These are phyloP conservation scores for Brachyhypopomus gauderio DNA, from an alignment of 2,113 vertebrate species.

Conservation along the genomic window DNA sequence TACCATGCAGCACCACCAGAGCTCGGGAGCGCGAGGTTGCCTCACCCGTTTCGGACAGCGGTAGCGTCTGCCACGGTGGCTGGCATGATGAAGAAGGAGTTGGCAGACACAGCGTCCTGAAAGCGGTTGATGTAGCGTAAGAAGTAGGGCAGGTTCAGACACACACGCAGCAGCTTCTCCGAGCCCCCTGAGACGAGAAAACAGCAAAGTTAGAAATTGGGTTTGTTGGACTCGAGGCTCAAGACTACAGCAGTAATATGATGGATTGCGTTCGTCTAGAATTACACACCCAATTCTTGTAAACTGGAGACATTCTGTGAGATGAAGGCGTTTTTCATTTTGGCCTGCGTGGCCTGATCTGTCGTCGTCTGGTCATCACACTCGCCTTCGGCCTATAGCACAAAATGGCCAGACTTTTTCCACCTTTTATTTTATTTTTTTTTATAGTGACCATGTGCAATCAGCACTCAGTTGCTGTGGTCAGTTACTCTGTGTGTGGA, in stretches of 20 bases:
- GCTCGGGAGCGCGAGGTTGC: background rate
- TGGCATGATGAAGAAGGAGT: slow-evolving; percentile 99
- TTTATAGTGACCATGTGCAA: background rate
- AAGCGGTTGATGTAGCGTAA: slow-evolving; percentile 99
- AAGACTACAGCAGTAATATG: background rate
- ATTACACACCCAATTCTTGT: slow-evolving; percentile 91
- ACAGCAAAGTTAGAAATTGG: background rate
- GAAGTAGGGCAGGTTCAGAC: slow-evolving; percentile 97
- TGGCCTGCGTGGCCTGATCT: slow-evolving; percentile 87
- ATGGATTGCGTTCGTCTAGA: background rate
- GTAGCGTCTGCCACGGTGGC: slow-evolving; percentile 97
- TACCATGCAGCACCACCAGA: background rate
- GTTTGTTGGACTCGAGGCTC: background rate
- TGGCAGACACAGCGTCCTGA: slow-evolving; percentile 96
- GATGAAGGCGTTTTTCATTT: slow-evolving; percentile 95
- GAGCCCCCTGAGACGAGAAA: slow-evolving; percentile 82
- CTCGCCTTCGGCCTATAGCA: slow-evolving; percentile 84
- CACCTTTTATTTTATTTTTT: background rate
- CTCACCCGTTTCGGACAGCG: slow-evolving; percentile 94
- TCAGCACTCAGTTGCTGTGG: no score
- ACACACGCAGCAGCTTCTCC: slow-evolving; percentile 94
- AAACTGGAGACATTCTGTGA: slow-evolving; percentile 98
- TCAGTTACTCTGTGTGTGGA: background rate
- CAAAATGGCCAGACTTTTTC: background rate
- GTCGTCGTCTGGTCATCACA: slow-evolving; percentile 83